These are phyloP conservation scores for Ophion slaviceki DNA, from an alignment of 2,888 invertebrate species.

Conservation along the genomic window DNA sequence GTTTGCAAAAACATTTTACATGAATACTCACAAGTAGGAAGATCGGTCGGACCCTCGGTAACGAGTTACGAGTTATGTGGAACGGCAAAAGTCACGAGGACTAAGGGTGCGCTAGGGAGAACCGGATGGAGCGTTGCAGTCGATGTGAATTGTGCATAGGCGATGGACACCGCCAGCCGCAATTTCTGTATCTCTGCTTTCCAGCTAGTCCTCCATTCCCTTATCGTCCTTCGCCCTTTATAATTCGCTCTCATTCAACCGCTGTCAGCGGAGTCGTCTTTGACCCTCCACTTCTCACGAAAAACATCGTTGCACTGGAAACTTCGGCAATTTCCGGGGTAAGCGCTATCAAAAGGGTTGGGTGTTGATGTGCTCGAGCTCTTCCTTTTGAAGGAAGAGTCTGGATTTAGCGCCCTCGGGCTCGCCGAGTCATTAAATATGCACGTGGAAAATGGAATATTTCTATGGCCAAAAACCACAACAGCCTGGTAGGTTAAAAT, in stretches of 20 bases:
- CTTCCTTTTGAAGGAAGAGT: conserved; percentile 56
- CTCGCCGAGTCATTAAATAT: conserved; percentile 80
- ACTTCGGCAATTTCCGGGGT: conserved; percentile 80
- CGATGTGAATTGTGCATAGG: conserved; percentile 73
- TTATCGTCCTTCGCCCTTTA: conserved; percentile 38
- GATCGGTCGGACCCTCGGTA: conserved; percentile 37
- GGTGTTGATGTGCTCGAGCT: conserved; percentile 63
- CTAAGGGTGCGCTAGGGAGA: background rate
- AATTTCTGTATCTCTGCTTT: conserved; percentile 28
- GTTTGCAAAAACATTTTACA: background rate
- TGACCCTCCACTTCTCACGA: background rate
- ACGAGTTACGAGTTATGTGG: conserved; percentile 54
- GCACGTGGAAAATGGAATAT: conserved; percentile 69
- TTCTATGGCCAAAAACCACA: conserved; percentile 1
- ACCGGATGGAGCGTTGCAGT: conserved; percentile 60
- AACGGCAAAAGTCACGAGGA: background rate
- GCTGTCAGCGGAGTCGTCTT: background rate
- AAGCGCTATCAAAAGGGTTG: conserved; percentile 46
- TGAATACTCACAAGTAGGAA: background rate
- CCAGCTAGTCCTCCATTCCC: conserved; percentile 27
- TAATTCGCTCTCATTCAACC: conserved; percentile 12
- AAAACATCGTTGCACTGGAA: conserved; percentile 69
- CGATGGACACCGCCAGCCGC: conserved; percentile 39
- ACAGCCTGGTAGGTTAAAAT: conserved; percentile 32
- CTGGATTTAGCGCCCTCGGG: conserved; percentile 72